phyloP scores from a whole-genome alignment of 2,888 invertebrate species.

The Trachelus iudaicus region DNA sequence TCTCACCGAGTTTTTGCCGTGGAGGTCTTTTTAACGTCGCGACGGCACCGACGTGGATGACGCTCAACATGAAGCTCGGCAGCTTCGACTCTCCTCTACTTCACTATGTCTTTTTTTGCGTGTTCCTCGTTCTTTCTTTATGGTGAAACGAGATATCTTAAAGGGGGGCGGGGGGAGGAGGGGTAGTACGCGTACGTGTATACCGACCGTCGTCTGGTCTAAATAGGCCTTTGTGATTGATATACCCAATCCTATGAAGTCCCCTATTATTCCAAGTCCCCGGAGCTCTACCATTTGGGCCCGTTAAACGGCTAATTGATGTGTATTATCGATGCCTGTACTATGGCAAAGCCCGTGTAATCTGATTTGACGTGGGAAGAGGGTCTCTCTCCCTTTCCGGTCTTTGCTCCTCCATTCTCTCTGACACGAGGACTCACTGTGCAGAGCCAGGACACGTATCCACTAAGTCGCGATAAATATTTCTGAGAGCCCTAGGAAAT shows the following conservation, averaged over 20 bases:
- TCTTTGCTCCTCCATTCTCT: neutral
- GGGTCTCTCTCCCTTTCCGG: neutral
- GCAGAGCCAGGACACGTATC: neutral
- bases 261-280: slow-evolving; percentile 15
- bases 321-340: slow-evolving; percentile 5
- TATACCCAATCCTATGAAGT: slow-evolving; percentile 17
- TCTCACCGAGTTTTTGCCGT: slow-evolving; percentile 13
- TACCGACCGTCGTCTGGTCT: neutral
- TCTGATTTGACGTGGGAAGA: slow-evolving; percentile 6
- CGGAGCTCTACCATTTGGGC: slow-evolving; percentile 12
- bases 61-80: neutral
- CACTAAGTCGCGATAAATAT: neutral
- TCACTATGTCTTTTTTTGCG: slow-evolving; percentile 12
- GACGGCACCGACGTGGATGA: neutral
- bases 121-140: slow-evolving; percentile 16
- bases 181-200: neutral
- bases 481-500: neutral
- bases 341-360: neutral
- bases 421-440: neutral
- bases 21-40: slow-evolving; percentile 23
- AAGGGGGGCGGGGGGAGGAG: neutral
- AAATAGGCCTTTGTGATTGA: slow-evolving; percentile 16
- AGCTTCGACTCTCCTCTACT: slow-evolving; percentile 21
- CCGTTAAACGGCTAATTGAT: slow-evolving; percentile 17
- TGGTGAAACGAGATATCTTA: slow-evolving; percentile 18